Base-by-base conservation (phyloP, 2,888 invertebrate genomes). In the Panzeria rudis region DNA sequence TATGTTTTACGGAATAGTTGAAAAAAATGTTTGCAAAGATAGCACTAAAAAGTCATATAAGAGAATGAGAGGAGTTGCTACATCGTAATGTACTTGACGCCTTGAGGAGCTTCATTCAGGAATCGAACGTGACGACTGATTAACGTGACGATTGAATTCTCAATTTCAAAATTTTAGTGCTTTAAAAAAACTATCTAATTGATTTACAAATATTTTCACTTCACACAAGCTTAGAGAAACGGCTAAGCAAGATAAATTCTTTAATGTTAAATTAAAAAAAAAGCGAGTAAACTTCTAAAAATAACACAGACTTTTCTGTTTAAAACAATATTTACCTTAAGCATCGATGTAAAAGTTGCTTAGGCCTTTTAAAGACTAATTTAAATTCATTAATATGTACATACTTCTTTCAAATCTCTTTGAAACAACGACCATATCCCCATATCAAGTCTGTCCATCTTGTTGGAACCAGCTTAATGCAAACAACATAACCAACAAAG, bases 321-420 rank as follows among this genome's bases (percentile, higher is more conserved):
- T 23, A 35, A 69, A 61, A 59, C 50, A 61, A 61, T 61, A 77
- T 61, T 61, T 61, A 69, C 54, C 68, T 32, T 41, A 54, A 52
- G 52, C 20, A 32, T 2, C 29, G n/a, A 5, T 64, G 35, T 47
- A 56, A 47, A 80, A 66, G 56, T 38, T 80, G 52, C 47, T 54
- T 47, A 72, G 41, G 29, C 56, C 56, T 64, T 72, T 13, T 72
- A 54, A 56, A 72, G 54, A 35, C 71, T 56, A 11, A 72, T 72
- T 80, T 50, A 64, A 80, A 80, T 66, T 52, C 20, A 44, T 72
- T 66, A 72, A 25, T 20, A n/a, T n/a, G n/a, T n/a, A n/a, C n/a
- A n/a, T n/a, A 50, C n/a, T 32, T 38, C 44, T 38, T 56, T 47
- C 5, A 20, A 47, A 35, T 64, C 64, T 56, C 44, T 54, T 17